phyloP scores from a whole-genome alignment of 2,888 invertebrate genomes.

The Athrips mouffetella region DNA sequence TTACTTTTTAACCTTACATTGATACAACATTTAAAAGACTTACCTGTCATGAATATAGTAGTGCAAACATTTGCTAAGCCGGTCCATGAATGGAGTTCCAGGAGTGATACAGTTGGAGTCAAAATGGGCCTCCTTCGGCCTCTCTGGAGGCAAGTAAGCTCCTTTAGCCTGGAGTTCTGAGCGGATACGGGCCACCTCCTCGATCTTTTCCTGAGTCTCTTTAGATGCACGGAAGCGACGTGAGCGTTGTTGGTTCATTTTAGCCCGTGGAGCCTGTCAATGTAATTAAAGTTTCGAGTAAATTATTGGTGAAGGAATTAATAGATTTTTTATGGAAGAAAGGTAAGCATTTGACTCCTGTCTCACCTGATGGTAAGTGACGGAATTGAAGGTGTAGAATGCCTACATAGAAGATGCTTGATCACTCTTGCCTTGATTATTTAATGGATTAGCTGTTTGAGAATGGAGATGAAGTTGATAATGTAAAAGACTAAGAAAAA shows the following conservation, averaged over 20 bases:
- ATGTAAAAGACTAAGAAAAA: too few species aligned
- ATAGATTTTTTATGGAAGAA: too few species aligned
- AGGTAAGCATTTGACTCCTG: too few species aligned
- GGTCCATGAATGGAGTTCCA: slow-evolving; percentile 98
- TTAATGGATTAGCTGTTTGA: too few species aligned
- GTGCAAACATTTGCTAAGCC: slow-evolving; percentile 89
- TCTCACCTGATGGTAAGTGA: too few species aligned
- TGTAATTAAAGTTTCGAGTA: too few species aligned
- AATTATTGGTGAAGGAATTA: too few species aligned
- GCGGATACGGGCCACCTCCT: slow-evolving; percentile 89
- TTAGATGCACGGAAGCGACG: slow-evolving; percentile 97
- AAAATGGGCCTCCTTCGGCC: slow-evolving; percentile 95
- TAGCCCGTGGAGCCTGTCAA: slow-evolving; percentile 91
- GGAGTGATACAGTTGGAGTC: slow-evolving; percentile 99
- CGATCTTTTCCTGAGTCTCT: slow-evolving; percentile 92
- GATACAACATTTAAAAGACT: slow-evolving; percentile 18
- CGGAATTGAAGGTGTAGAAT: too few species aligned
- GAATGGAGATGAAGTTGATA: too few species aligned
- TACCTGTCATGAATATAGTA: slow-evolving; percentile 91
- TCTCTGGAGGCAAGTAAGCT: slow-evolving; percentile 88
- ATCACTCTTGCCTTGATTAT: too few species aligned
- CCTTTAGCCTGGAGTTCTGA: slow-evolving; percentile 85
- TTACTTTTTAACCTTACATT: neutral
- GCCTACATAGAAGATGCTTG: too few species aligned
- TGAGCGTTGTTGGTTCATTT: slow-evolving; percentile 99